phyloP scores from a whole-genome alignment of 2,888 invertebrate species.

The Seira musarum region DNA sequence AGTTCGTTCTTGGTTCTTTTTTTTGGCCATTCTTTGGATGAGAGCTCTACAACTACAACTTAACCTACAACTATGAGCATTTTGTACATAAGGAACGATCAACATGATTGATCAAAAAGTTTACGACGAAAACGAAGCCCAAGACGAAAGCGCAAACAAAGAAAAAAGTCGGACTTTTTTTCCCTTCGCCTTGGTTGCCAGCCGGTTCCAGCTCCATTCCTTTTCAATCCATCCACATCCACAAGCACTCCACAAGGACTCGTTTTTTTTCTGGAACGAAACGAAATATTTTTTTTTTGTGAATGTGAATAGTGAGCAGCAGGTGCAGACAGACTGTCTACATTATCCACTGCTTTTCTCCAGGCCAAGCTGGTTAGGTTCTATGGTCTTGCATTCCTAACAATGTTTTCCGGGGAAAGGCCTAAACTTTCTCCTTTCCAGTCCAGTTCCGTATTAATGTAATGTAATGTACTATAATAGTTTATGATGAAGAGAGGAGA shows the following conservation, averaged over 20 bases:
- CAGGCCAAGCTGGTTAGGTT: background rate
- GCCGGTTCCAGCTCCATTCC: constrained; percentile 51
- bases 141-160: too few relatives aligned
- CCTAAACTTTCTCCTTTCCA: too few relatives aligned
- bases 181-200: constrained; percentile 48
- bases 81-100: too few relatives aligned
- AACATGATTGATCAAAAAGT: constrained; percentile 30
- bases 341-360: background rate
- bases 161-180: background rate
- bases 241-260: background rate
- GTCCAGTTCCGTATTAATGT: too few relatives aligned
- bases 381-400: constrained; percentile 18
- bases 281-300: background rate
- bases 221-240: constrained; percentile 18
- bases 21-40: background rate
- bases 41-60: background rate
- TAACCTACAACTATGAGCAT: too few relatives aligned
- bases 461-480: too few relatives aligned
- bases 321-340: constrained; percentile 55
- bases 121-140: background rate
- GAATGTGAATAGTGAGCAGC: too few relatives aligned
- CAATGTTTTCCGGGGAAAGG: constrained; percentile 29
- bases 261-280: background rate
- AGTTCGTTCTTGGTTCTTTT: background rate
- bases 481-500: constrained; percentile 18